Percentiles rank a stretch among this genome's conserved stretches.
These are phyloP conservation scores for Zoroaster sp. DNA, from an alignment of 53 echinoderm and acorn worm species.

Conservation along the genomic window DNA sequence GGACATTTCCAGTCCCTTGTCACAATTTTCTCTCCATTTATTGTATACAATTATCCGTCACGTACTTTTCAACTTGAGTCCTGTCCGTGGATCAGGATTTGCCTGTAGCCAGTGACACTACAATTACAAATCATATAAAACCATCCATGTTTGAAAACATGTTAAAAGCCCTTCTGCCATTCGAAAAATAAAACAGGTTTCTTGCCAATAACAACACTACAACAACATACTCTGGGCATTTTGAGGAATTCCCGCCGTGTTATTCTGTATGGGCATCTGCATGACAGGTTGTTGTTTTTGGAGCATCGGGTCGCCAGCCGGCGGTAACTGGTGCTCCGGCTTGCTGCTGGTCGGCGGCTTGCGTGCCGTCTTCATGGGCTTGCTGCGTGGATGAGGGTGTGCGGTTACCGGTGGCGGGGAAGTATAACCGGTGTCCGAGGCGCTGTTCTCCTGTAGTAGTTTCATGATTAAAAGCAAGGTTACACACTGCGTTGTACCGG, in stretches of 20 bases:
- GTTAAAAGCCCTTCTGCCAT: too few species aligned
- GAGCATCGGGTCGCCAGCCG: background rate
- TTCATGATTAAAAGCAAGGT: too few species aligned
- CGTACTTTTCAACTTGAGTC: too few species aligned
- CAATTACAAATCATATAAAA: too few species aligned
- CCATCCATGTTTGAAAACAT: too few species aligned
- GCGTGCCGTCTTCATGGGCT: slow-evolving; percentile 35
- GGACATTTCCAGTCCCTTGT: too few species aligned
- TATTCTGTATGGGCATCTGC: slow-evolving; percentile 40
- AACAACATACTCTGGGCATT: background rate
- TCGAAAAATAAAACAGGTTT: too few species aligned
- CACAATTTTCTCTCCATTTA: too few species aligned
- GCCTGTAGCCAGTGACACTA: too few species aligned
- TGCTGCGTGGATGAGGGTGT: slow-evolving; percentile 30
- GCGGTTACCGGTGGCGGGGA: slow-evolving; percentile 28
- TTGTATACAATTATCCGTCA: too few species aligned
- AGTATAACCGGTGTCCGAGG: slow-evolving; percentile 46
- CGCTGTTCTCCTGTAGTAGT: slow-evolving; percentile 35
- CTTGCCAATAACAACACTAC: background rate
- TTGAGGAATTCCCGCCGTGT: background rate
- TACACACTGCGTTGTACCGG: too few species aligned
- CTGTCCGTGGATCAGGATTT: too few species aligned
- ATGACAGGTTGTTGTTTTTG: slow-evolving; percentile 4
- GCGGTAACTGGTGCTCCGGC: slow-evolving; percentile 12
- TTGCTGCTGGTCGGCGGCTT: slow-evolving; percentile 36